A percentile compares a stretch with the other conserved stretches of the same genome.
Evolutionary conservation across 92 coral and sea anemone genomes (phyloP).

Genomic region (Epizoanthus rinbou): DNA sequence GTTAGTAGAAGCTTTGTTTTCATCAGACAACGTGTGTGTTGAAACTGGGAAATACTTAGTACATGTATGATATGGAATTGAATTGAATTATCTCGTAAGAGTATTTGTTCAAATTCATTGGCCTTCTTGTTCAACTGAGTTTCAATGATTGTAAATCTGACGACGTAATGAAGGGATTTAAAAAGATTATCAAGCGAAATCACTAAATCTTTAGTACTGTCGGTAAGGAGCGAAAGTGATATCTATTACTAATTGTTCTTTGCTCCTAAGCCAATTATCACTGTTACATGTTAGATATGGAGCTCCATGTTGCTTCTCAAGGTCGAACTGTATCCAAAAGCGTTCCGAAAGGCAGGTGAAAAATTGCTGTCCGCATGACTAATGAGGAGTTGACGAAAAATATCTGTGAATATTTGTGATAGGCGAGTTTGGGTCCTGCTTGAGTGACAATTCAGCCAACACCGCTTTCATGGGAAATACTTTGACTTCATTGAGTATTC

Average conservation of each 20-base stretch:
- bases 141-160: background rate
- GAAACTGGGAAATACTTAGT: no score
- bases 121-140: background rate
- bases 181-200: background rate
- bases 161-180: background rate
- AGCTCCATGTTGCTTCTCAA: background rate
- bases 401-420: background rate
- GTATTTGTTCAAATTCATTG: no score
- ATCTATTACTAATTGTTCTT: slow-evolving; percentile 6
- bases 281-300: background rate
- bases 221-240: background rate
- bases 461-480: no score
- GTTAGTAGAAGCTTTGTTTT: no score
- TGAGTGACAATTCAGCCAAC: no score
- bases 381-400: background rate
- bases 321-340: background rate
- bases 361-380: slow-evolving; percentile 21
- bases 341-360: slow-evolving; percentile 32
- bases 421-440: background rate
- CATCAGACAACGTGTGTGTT: no score
- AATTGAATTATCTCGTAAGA: no score
- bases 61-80: no score
- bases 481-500: no score
- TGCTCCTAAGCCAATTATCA: slow-evolving; percentile 32
- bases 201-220: background rate